phyloP scores from a whole-genome alignment of 2,888 invertebrate species.

The Pocota personata region DNA sequence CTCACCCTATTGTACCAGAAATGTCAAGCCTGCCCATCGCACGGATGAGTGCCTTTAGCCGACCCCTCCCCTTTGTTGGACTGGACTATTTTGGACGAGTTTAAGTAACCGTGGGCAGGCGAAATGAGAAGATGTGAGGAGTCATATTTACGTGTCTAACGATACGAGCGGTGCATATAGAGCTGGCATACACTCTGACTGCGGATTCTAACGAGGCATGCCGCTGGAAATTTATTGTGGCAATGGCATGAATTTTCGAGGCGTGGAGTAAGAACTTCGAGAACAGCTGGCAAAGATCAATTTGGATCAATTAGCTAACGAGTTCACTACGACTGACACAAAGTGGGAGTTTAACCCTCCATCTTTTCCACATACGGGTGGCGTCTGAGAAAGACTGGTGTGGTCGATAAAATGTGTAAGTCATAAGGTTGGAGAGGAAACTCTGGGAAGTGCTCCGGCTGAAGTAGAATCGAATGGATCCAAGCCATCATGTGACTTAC shows the following conservation, averaged over 20 bases:
- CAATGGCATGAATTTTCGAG: constrained; percentile 44
- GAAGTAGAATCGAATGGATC: too few species aligned
- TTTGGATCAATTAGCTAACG: neutral
- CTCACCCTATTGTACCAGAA: constrained; percentile 5
- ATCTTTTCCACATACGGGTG: constrained; percentile 60
- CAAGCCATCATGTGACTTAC: too few species aligned
- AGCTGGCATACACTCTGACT: constrained; percentile 7
- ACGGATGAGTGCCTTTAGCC: constrained; percentile 35
- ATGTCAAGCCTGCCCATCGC: constrained; percentile 59
- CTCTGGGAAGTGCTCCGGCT: neutral
- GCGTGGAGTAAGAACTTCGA: neutral
- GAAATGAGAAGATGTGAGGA: constrained; percentile 42
- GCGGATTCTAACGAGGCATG: constrained; percentile 38
- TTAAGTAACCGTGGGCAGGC: constrained; percentile 36
- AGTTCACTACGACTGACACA: constrained; percentile 24
- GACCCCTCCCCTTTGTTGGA: constrained; percentile 39
- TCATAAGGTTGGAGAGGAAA: neutral
- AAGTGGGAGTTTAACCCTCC: constrained; percentile 74
- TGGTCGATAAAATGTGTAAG: neutral
- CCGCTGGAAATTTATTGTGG: constrained; percentile 41
- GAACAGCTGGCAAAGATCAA: neutral
- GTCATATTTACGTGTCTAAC: constrained; percentile 57
- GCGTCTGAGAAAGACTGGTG: constrained; percentile 12
- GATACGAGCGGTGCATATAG: constrained; percentile 38
- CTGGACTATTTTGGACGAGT: constrained; percentile 61